These are phyloP conservation scores for Zygaena filipendulae DNA, from an alignment of 2,888 invertebrate species.

Conservation along the genomic window DNA sequence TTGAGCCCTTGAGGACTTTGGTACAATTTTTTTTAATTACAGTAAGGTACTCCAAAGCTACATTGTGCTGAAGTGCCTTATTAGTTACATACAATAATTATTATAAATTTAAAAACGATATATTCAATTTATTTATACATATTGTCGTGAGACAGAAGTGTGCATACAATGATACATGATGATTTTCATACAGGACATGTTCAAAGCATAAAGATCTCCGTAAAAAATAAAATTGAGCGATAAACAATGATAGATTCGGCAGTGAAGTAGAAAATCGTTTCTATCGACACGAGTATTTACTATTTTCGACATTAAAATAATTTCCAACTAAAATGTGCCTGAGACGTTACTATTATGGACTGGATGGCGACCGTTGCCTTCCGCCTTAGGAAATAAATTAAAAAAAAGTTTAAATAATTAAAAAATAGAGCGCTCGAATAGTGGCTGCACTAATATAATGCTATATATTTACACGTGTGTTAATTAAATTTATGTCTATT, in stretches of 20 bases:
- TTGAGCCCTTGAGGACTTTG: constrained; percentile 31
- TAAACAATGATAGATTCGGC: constrained; percentile 7
- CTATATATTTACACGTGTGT: constrained; percentile 63
- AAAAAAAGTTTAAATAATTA: constrained; percentile 53
- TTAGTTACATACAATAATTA: constrained; percentile 20
- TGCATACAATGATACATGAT: too few relatives aligned
- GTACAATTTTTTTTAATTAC: constrained; percentile 24
- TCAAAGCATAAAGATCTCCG: too few relatives aligned
- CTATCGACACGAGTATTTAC: too few relatives aligned
- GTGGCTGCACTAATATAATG: too few relatives aligned
- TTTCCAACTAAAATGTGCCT: constrained; percentile 10
- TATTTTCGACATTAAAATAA: too few relatives aligned
- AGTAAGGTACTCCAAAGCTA: constrained; percentile 41
- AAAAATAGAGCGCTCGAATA: constrained; percentile 58
- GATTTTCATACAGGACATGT: too few relatives aligned
- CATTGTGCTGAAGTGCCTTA: constrained; percentile 42
- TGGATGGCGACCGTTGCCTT: too few relatives aligned
- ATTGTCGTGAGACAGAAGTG: too few relatives aligned
- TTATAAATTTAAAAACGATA: constrained; percentile 52
- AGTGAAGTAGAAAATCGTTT: too few relatives aligned
- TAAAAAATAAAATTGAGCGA: neutral
- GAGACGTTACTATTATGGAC: constrained; percentile 20
- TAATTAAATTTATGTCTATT: constrained; percentile 52
- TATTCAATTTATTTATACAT: constrained; percentile 57
- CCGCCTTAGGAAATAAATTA: constrained; percentile 51